Evolutionary conservation across 2,797 vertebrate species (phyloP), one percentile per base, ranked within the genome.

Genomic region (Hybognathus amarus): DNA sequence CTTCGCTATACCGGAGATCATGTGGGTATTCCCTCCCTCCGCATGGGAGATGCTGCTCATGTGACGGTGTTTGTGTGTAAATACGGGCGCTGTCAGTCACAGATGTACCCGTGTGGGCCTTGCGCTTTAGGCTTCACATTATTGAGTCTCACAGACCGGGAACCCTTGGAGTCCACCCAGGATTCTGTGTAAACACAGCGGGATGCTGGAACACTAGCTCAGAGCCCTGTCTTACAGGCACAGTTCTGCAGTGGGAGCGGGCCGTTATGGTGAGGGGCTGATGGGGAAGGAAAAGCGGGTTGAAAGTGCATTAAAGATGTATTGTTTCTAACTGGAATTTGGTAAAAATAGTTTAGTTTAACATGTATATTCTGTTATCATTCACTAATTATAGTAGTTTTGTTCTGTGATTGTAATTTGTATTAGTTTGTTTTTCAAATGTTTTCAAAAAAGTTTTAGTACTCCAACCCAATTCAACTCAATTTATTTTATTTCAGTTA

Each of bases 11-110:
- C 42, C 12, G 18, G 42, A 56, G 52, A 70, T 77, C 82, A 69
- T 50, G 61, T 59, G 75, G 66, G 82, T 66, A 71, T 79, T 83
- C 27, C 75, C 27, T 79, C 40, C 63, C 59, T 78, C 63, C 2
- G 10, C 40, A 54, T 80, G 56, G 45, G 18, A 36, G 36, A 33
- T 68, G 76, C 27, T 33, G 54, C 59, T 64, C 50, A 64, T 56
- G 74, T 82, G 75, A 74, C 5, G 22, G 68, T 74, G 75, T 77
- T 86, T 81, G 86, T 84, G 71, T 74, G 75, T 84, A 80, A 75
- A 66, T 79, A 74, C 20, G 75, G 36, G 45, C 42, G 78, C 85
- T 86, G 85, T 85, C 85, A 85, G 54, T 85, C 85, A 85, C 45
- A 85, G 52, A 64, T 27, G 47, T 54, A 36, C 61, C 80, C 68